Evolutionary conservation across 2,797 vertebrate genomes (phyloP).

Genomic region (Sebastes hubbsi): DNA sequence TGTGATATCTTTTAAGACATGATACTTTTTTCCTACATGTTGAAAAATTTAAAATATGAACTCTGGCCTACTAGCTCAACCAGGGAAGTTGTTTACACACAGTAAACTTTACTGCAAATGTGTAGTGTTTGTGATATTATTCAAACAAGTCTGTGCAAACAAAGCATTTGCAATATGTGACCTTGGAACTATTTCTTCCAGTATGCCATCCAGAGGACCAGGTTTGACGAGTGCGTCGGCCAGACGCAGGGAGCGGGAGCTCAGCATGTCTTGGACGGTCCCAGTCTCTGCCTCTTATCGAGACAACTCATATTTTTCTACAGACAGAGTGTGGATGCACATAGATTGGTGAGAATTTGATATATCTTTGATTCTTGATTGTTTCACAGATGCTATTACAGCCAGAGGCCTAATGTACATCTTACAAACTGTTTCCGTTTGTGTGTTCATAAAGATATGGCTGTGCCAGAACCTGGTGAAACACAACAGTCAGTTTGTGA

Average conservation of each 20-base stretch:
- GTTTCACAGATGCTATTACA: background rate
- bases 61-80: background rate
- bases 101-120: background rate
- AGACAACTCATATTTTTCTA: conserved; percentile 97
- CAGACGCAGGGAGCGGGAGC: conserved; percentile 82
- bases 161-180: conserved; percentile 4
- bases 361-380: background rate
- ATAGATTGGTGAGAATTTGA: conserved; percentile 88
- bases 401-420: background rate
- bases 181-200: conserved; percentile 49
- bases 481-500: conserved; percentile 90
- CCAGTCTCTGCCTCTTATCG: conserved; percentile 88
- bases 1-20: background rate
- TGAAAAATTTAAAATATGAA: background rate
- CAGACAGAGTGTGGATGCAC: conserved; percentile 90
- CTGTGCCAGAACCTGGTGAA: conserved; percentile 96
- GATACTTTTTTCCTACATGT: background rate
- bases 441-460: conserved; percentile 88
- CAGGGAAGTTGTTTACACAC: background rate
- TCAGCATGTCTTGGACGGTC: conserved; percentile 77
- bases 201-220: conserved; percentile 91
- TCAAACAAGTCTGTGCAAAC: background rate
- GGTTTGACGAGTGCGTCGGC: conserved; percentile 87
- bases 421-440: conserved; percentile 13
- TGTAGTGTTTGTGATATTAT: background rate